Conservation (phyloP, 2,888 invertebrate genomes). For the Catocala nupta region DNA sequence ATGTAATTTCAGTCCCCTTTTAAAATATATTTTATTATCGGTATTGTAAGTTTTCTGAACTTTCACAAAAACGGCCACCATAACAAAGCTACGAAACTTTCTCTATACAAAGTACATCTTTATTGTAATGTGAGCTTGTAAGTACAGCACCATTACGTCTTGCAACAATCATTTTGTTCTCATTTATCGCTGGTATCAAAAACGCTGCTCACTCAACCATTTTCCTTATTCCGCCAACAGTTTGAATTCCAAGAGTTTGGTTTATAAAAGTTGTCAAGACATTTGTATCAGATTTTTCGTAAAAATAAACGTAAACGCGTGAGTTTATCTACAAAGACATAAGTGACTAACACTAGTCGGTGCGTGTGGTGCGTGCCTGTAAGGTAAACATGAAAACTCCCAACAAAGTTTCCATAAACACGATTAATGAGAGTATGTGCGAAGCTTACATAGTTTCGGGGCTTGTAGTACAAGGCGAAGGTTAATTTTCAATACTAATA, state of each 20-base stretch:
- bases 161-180: slow-evolving; percentile 15
- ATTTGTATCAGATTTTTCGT: slow-evolving; percentile 5
- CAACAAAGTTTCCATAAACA: slow-evolving; percentile 69
- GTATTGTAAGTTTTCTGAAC: slow-evolving; percentile 15
- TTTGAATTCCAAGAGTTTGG: too few species aligned
- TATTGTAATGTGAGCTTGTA: slow-evolving; percentile 14
- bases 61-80: slow-evolving; percentile 34
- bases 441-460: slow-evolving; percentile 50
- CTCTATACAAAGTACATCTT: slow-evolving; percentile 21
- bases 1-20: not conserved
- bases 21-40: not conserved
- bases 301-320: slow-evolving; percentile 31
- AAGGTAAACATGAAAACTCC: slow-evolving; percentile 74
- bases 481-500: slow-evolving; percentile 59
- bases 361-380: slow-evolving; percentile 73
- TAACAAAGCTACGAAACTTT: slow-evolving; percentile 28
- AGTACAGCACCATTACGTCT: slow-evolving; percentile 11
- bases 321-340: slow-evolving; percentile 46
- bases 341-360: slow-evolving; percentile 41
- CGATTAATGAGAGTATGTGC: slow-evolving; percentile 55
- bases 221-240: too few species aligned
- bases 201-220: slow-evolving; percentile 3
- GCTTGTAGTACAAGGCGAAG: slow-evolving; percentile 63
- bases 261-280: not conserved
- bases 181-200: slow-evolving; percentile 16